phyloP scores from a whole-genome alignment of 2,888 invertebrate genomes.

The Melinaea menophilus region DNA sequence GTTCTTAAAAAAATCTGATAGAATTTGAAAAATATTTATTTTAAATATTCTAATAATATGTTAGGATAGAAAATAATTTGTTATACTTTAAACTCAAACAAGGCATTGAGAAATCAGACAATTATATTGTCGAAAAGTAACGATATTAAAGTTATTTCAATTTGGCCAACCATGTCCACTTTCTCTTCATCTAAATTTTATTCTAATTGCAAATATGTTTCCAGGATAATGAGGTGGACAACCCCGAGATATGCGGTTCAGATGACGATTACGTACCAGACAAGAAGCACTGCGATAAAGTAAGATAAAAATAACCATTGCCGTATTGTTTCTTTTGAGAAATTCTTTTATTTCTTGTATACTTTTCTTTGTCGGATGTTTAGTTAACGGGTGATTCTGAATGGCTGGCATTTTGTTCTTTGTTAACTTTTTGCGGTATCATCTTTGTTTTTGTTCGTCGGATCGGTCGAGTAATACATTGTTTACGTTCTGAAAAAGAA shows the following conservation, averaged over 20 bases:
- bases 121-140: too few relatives aligned
- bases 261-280: slow-evolving; percentile 62
- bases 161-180: too few relatives aligned
- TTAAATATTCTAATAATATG: too few relatives aligned
- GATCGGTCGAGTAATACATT: neutral
- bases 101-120: too few relatives aligned
- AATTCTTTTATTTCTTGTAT: slow-evolving; percentile 15
- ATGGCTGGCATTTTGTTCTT: neutral
- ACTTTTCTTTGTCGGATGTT: slow-evolving; percentile 1
- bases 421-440: slow-evolving; percentile 3
- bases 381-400: neutral
- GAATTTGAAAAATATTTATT: too few relatives aligned
- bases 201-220: slow-evolving; percentile 30
- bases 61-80: too few relatives aligned
- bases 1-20: too few relatives aligned
- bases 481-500: too few relatives aligned
- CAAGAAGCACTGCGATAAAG: slow-evolving; percentile 68
- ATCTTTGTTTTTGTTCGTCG: slow-evolving; percentile 6
- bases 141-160: too few relatives aligned
- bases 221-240: slow-evolving; percentile 69
- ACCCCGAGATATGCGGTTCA: slow-evolving; percentile 55
- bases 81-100: too few relatives aligned
- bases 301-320: slow-evolving; percentile 35
- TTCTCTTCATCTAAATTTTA: too few relatives aligned
- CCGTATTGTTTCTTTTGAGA: slow-evolving; percentile 22